Percentiles rank a stretch among this genome's conserved stretches.
phyloP scores from a whole-genome alignment of 35 echinoderm and acorn worm genomes.

The Apostichopus californicus region DNA sequence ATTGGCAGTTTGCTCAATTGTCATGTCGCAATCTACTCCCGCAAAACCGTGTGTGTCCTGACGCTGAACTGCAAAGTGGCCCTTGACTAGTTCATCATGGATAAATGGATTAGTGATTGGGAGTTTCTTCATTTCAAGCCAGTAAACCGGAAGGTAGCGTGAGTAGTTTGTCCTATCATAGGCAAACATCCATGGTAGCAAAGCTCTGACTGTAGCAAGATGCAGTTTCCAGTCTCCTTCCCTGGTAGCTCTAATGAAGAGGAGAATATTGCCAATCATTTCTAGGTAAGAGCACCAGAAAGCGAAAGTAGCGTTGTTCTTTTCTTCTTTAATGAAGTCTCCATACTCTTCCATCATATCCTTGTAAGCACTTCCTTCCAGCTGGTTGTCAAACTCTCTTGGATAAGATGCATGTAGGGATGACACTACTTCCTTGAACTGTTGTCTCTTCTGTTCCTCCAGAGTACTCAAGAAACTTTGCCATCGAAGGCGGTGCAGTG shows the following conservation, averaged over 20 bases:
- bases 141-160: conserved; percentile 48
- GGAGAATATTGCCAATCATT: conserved; percentile 17
- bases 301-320: not conserved
- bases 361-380: not conserved
- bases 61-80: not conserved
- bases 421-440: not conserved
- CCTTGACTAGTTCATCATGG: not conserved
- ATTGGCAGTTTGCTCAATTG: conserved; percentile 19
- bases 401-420: too few species aligned
- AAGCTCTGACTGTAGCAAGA: not conserved
- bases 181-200: conserved; percentile 68
- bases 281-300: conserved; percentile 65
- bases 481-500: conserved; percentile 35
- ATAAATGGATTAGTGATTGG: conserved; percentile 20
- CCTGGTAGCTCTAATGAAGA: conserved; percentile 5
- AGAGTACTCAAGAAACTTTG: not conserved
- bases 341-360: not conserved
- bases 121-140: conserved; percentile 38
- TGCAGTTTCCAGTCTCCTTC: conserved; percentile 44
- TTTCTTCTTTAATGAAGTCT: too few species aligned
- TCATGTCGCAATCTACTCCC: not conserved
- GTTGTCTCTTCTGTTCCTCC: not conserved
- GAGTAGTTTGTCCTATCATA: conserved; percentile 67
- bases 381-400: too few species aligned
- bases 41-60: not conserved